Base-by-base conservation (phyloP, 2,797 vertebrate genomes). In the Melanotaenia pygmaea region DNA sequence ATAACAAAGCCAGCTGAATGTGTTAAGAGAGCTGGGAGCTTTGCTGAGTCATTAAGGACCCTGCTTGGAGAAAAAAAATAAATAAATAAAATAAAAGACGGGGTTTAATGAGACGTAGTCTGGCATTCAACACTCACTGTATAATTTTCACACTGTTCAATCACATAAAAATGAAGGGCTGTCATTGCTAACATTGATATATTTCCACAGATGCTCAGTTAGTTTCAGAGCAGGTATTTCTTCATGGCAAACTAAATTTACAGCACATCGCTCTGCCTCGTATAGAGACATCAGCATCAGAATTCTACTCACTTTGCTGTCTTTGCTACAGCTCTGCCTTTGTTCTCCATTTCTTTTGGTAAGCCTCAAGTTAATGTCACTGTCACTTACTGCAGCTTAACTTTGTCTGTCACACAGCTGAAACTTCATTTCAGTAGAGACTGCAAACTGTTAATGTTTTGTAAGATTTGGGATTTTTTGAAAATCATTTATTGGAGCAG, bases 181-280 rank as follows among this genome's bases (percentile, higher is more conserved):
- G 82, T 86, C 86, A 78, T 73, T 54, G 72, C 64, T 74, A 67
- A 59, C 77, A 79, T 78, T 87, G 88, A 91, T 92, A 86, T 81
- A 85, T 87, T 81, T 76, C 86, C 81, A 86, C 80, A 89, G 86
- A 87, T 89, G 86, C 69, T 70, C 77, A 77, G 40, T 81, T 79
- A 51, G 72, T 81, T 88, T 85, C 74, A 73, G 81, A 82, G 82
- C 66, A 50, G 4, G 45, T 74, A 53, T 69, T 67, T 74, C 67
- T 82, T 78, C 56, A 43, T 85, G 80, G 86, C 79, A 61, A 37
- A 13, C 75, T 86, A 86, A 84, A 87, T 88, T 81, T 71, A 68
- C 77, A 67, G 70, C 74, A 64, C 89, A 88, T 91, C 87, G 86
- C 86, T 87, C 86, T 81, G 76, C 79, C 73, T 69, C 32, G 3